phyloP scores from a whole-genome alignment of 2,888 invertebrate species.

The Matsumyia berberina region DNA sequence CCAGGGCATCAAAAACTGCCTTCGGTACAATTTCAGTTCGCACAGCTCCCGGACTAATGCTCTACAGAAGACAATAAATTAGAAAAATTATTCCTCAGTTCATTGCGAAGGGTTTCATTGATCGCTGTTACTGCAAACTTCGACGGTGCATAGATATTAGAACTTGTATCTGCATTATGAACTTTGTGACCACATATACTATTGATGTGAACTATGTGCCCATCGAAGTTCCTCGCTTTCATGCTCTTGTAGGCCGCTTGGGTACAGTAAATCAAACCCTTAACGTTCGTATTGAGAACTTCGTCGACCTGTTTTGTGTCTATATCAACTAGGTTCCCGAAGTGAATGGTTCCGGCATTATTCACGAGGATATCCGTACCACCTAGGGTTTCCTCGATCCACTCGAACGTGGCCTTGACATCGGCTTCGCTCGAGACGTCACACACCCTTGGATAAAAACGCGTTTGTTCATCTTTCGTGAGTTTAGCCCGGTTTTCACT shows the following conservation, averaged over 20 bases:
- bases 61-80: too few species aligned
- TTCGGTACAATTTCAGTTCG: conserved; percentile 83
- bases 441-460: conserved; percentile 77
- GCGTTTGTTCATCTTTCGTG: conserved; percentile 69
- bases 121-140: conserved; percentile 82
- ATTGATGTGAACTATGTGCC: conserved; percentile 81
- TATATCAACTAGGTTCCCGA: conserved; percentile 77
- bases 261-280: conserved; percentile 82
- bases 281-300: conserved; percentile 83
- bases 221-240: conserved; percentile 79
- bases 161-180: conserved; percentile 68
- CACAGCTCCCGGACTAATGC: conserved; percentile 83
- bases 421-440: conserved; percentile 85
- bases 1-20: conserved; percentile 37
- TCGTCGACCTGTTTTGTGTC: conserved; percentile 56
- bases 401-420: conserved; percentile 85
- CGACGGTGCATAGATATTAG: conserved; percentile 81
- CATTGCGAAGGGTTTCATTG: conserved; percentile 81
- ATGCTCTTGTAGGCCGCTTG: conserved; percentile 84
- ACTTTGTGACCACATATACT: conserved; percentile 78
- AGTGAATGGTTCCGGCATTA: conserved; percentile 85
- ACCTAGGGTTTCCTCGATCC: conserved; percentile 84
- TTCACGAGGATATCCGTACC: conserved; percentile 86
- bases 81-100: conserved; percentile 80
- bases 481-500: conserved; percentile 79